Base-by-base conservation (phyloP, 2,113 vertebrate genomes). In the Orycteropus afer region DNA sequence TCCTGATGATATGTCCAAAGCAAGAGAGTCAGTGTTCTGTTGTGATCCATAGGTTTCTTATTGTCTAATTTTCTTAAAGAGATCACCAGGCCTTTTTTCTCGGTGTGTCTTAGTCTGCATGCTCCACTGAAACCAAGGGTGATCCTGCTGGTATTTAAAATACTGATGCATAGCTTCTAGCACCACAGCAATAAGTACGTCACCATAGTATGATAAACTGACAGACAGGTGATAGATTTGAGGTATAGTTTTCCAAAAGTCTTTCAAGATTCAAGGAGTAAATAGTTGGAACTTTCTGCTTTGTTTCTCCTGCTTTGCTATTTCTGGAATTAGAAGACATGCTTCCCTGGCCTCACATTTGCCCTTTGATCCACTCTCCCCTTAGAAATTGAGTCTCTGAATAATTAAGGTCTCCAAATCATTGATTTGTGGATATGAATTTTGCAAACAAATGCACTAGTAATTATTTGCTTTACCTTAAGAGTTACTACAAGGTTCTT, bases 391-490 rank as follows among this genome's bases (percentile, higher is more conserved):
- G 27, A 45, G 47, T 86, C 73, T 91, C 61, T 59, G 14, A 91
- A 25, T 15, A 83, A 10, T 55, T 37, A 53, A 89, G 10, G 63
- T 85, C 59, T 59, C 51, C 76, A 57, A 82, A 74, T 90, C 65
- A 74, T 32, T 59, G 40, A 69, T 45, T 61, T 51, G n/a, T 71
- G 27, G 18, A 34, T 81, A 49, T 85, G 53, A 95, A 74, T 67
- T 92, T 61, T 77, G 76, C 63, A 88, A 67, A 73, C 67, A 95
- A 85, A 86, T 80, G 55, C 9, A 51, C 73, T 74, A 74, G 49
- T 90, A 90, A 93, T 86, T 88, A 86, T 57, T 90, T 92, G 73
- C 51, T 95, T 95, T 88, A 69, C 34, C 42, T 22, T 79, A 81
- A 93, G 49, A 47, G 37, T 88, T 82, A 94, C 85, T 74, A 53